Evolutionary conservation across 1,140 invertebrate genomes (phyloP).

Genomic region (Lucilia cuprina): DNA sequence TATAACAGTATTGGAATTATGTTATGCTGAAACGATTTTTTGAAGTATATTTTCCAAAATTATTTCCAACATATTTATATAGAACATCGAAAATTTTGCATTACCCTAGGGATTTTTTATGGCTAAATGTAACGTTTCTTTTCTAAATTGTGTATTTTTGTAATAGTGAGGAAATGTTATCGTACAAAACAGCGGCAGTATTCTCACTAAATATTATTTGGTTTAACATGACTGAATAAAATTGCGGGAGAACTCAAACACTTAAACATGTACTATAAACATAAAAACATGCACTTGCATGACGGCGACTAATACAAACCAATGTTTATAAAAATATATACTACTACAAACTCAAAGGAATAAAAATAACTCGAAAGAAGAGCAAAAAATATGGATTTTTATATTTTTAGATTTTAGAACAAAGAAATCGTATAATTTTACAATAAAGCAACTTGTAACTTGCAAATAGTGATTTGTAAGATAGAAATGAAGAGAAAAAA

Average conservation of each 20-base stretch:
- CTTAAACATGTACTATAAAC: neutral
- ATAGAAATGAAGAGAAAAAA: neutral
- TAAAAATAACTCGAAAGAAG: conserved; percentile 1
- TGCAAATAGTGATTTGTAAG: neutral
- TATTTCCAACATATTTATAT: too few relatives aligned
- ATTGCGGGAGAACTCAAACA: neutral
- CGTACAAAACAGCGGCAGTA: neutral
- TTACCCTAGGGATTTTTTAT: too few relatives aligned
- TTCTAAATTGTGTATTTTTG: too few relatives aligned
- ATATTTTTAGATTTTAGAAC: neutral
- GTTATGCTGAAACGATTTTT: too few relatives aligned
- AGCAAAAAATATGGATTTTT: neutral
- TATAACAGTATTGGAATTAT: too few relatives aligned
- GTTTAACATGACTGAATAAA: neutral
- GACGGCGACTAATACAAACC: too few relatives aligned
- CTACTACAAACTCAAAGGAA: neutral
- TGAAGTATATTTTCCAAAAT: too few relatives aligned
- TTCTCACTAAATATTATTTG: neutral
- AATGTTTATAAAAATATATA: neutral
- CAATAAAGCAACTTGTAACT: neutral
- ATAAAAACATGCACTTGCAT: neutral
- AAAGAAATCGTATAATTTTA: neutral
- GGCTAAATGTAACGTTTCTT: too few relatives aligned
- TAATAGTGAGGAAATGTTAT: too few relatives aligned
- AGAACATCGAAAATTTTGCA: too few relatives aligned